Base-by-base conservation (phyloP, 2,797 vertebrate species). In the Thamnophis elegans region DNA sequence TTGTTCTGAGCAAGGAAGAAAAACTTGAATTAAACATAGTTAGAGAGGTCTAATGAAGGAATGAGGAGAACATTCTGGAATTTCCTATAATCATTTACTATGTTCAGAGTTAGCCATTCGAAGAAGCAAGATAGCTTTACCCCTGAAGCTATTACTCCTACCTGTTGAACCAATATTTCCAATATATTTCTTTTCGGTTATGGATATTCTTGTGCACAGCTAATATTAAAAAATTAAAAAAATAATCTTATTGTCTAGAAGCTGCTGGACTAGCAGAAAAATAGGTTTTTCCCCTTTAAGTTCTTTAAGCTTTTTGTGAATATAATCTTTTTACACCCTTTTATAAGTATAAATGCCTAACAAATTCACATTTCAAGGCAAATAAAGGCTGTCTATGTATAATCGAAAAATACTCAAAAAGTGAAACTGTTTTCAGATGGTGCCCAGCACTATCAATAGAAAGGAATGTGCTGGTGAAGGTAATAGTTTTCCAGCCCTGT, bases 171-270 rank as follows among this genome's bases (percentile, higher is more conserved):
- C 92, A 78, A 68, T 93, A 20, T 56, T 54, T 91, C n/a, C 5
- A 47, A 51, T 11, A 4, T 16, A 1, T 78, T 5, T 56, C 20
- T 88, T 36, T 6, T 0, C 5, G 90, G 85, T 65, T 42, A 26
- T 89, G 92, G 94, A 94, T 28, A 1, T 16, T 93, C 55, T 91
- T 90, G 82, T 58, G 59, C 11, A 3, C 10, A 90, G 20, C 1
- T 89, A 90, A 0, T 54, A 78, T 26, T 87, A 42, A 73, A 86
- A 10, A 93, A 58, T 0, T 0, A 91, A 92, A 91, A 90, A 94
- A 94, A 93, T 94, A 91, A 91, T 92, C 94, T 55, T 36, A 73
- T 85, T 25, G n/a, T 78, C 82, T 95, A 55, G 56, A 95, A 96
- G 91, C 90, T 60, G 92, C 68, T 85, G 47, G 73, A 91, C 10